A percentile compares a stretch with the other conserved stretches of the same genome.
phyloP scores from a whole-genome alignment of 1,140 invertebrate species.

The Orchestia grillus region DNA sequence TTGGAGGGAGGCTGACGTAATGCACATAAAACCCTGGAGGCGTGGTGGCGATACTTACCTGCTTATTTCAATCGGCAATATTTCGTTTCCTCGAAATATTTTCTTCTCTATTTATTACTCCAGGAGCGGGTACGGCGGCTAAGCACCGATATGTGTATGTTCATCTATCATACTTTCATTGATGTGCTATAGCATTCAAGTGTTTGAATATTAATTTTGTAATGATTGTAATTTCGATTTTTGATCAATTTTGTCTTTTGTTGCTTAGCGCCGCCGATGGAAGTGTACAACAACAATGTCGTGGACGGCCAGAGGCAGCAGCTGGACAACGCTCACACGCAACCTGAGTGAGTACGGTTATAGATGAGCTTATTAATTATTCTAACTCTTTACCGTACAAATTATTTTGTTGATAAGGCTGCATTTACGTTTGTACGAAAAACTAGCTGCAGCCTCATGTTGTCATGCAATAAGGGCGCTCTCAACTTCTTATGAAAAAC shows the following conservation, averaged over 20 bases:
- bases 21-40: too few relatives aligned
- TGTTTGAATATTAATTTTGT: background rate
- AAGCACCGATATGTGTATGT: background rate
- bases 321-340: slow-evolving; percentile 27
- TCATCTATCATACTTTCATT: background rate
- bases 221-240: background rate
- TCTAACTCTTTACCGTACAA: background rate
- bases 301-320: slow-evolving; percentile 21
- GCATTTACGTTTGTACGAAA: too few relatives aligned
- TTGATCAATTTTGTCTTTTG: background rate
- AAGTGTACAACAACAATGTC: slow-evolving; percentile 27
- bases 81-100: too few relatives aligned
- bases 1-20: too few relatives aligned
- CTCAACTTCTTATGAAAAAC: too few relatives aligned
- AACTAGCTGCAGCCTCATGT: too few relatives aligned
- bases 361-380: background rate
- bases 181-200: background rate
- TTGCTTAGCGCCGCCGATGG: background rate
- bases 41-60: too few relatives aligned
- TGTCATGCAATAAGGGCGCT: too few relatives aligned
- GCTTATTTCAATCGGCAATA: too few relatives aligned
- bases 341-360: slow-evolving; percentile 29
- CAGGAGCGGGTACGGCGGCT: background rate
- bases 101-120: background rate
- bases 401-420: too few relatives aligned